These are phyloP conservation scores for Xylocampa areola DNA, from an alignment of 2,888 invertebrate species.

Conservation along the genomic window DNA sequence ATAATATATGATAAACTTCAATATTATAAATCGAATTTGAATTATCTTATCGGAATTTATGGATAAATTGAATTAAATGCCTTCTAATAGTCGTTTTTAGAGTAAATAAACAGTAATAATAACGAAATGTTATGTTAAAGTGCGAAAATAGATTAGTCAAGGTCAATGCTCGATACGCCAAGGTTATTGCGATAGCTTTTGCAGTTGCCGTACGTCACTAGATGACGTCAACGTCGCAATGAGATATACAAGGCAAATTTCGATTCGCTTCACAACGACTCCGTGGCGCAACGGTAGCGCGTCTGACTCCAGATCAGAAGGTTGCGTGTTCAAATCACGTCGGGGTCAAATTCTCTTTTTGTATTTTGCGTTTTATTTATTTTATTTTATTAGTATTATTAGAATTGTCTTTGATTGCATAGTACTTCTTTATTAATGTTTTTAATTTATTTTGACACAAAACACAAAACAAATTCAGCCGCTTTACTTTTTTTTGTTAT, in stretches of 20 bases:
- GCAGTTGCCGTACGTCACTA: conserved; percentile 28
- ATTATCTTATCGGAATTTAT: conserved; percentile 11
- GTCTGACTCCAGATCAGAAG: conserved; percentile 99
- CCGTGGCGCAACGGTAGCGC: conserved; percentile 99
- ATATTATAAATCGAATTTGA: conserved; percentile 8
- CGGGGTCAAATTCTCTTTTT: conserved; percentile 92
- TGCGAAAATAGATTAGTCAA: conserved; percentile 29
- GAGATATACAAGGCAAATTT: conserved; percentile 58
- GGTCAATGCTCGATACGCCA: conserved; percentile 16
- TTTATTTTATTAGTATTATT: background rate
- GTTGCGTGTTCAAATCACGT: conserved; percentile 99
- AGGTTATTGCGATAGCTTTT: conserved; percentile 19
- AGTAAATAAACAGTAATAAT: conserved; percentile 4
- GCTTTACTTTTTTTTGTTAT: too few relatives aligned
- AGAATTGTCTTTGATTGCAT: too few relatives aligned
- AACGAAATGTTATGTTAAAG: conserved; percentile 8
- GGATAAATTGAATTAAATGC: background rate
- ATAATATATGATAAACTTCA: conserved; percentile 10
- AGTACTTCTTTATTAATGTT: too few relatives aligned
- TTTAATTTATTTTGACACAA: too few relatives aligned
- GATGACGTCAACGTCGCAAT: conserved; percentile 58
- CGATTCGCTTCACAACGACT: conserved; percentile 80
- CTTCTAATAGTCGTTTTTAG: background rate
- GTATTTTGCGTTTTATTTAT: background rate
- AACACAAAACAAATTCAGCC: too few relatives aligned